Percentiles rank a stretch among this genome's conserved stretches.
Conservation (phyloP, 2,113 vertebrate species). For the Hippocampus abdominalis region DNA sequence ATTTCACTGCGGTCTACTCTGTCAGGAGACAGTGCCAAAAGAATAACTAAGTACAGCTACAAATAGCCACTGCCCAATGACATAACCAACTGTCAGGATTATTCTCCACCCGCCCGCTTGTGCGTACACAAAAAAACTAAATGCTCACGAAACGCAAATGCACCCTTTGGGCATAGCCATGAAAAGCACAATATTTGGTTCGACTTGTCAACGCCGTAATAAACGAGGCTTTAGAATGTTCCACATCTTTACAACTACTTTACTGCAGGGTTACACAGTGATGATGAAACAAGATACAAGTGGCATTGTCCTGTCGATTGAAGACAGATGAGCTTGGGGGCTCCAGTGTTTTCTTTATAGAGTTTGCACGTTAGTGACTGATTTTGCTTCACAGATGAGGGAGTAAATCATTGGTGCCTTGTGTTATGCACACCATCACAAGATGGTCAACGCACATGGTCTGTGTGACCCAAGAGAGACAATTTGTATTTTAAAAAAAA, state of each 20-base stretch:
- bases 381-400: constrained; percentile 16
- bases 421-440: background rate
- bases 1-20: constrained; percentile 43
- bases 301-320: background rate
- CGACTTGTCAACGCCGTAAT: constrained; percentile 23
- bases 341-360: background rate
- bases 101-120: constrained; percentile 8
- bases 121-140: constrained; percentile 14
- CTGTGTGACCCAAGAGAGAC: constrained; percentile 9
- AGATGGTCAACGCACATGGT: constrained; percentile 8
- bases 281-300: constrained; percentile 6
- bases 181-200: constrained; percentile 7
- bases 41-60: constrained; percentile 48
- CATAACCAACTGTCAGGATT: constrained; percentile 40
- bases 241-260: constrained; percentile 20
- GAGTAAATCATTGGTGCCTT: background rate
- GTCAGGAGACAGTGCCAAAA: constrained; percentile 30
- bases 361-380: background rate
- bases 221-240: constrained; percentile 3
- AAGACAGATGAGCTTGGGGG: constrained; percentile 2
- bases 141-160: constrained; percentile 20
- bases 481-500: background rate
- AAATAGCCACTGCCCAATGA: constrained; percentile 56
- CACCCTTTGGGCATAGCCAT: constrained; percentile 15
- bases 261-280: constrained; percentile 6